A percentile compares a stretch with the other conserved stretches of the same genome.
Evolutionary conservation across 2,888 invertebrate genomes (phyloP).

Genomic region (Crossocerus cetratus): DNA sequence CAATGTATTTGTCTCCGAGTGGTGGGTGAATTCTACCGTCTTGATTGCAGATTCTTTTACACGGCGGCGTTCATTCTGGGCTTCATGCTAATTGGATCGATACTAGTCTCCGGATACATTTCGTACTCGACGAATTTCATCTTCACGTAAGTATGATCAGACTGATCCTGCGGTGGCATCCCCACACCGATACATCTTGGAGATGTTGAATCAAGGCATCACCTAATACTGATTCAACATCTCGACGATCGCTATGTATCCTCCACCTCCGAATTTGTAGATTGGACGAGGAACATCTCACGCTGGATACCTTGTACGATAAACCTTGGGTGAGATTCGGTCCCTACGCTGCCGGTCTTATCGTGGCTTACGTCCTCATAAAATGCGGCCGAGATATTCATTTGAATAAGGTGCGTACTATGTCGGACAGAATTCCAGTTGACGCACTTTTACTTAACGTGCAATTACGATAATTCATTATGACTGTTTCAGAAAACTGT

Average conservation of each 20-base stretch:
- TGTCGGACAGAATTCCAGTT: background rate
- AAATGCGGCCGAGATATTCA: slow-evolving; percentile 66
- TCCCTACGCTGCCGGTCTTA: slow-evolving; percentile 75
- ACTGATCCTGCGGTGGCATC: background rate
- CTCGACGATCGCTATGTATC: too few relatives aligned
- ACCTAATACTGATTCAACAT: background rate
- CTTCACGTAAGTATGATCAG: slow-evolving; percentile 75
- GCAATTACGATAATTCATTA: background rate
- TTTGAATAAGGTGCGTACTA: slow-evolving; percentile 62
- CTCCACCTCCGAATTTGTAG: slow-evolving; percentile 58
- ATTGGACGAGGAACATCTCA: slow-evolving; percentile 73
- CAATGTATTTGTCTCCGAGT: background rate
- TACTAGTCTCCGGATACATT: slow-evolving; percentile 70
- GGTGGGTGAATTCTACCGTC: background rate
- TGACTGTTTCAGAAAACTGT: slow-evolving; percentile 65
- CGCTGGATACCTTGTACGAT: slow-evolving; percentile 74
- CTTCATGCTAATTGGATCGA: slow-evolving; percentile 67
- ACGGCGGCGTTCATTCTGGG: slow-evolving; percentile 63
- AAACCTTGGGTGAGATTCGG: slow-evolving; percentile 74
- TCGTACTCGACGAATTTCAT: slow-evolving; percentile 74
- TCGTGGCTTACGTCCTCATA: slow-evolving; percentile 76
- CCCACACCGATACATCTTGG: background rate
- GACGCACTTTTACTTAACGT: background rate
- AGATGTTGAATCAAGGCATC: background rate
- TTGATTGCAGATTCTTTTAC: slow-evolving; percentile 73